Evolutionary conservation across 1,140 invertebrate species (phyloP).

Genomic region (Drosophila baimaii): DNA sequence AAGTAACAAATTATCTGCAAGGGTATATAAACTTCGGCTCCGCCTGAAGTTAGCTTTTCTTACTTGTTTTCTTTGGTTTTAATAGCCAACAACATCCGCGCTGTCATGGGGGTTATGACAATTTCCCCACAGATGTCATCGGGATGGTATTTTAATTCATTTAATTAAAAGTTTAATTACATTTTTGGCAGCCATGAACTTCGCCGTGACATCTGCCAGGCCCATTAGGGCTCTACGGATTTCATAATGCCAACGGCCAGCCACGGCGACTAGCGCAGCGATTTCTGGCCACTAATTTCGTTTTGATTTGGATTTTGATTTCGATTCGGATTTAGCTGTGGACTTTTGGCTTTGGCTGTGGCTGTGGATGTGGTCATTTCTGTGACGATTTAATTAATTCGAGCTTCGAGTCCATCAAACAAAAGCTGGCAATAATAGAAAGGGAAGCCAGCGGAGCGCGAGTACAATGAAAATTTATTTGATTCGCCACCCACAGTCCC

Average conservation of each 20-base stretch:
- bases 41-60: too few species aligned
- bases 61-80: constrained; percentile 15
- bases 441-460: constrained; percentile 44
- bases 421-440: constrained; percentile 53
- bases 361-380: constrained; percentile 15
- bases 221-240: constrained; percentile 62
- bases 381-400: constrained; percentile 76
- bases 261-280: constrained; percentile 13
- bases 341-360: neutral
- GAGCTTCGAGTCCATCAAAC: constrained; percentile 50
- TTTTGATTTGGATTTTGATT: constrained; percentile 33
- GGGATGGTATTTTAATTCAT: constrained; percentile 63
- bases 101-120: constrained; percentile 40
- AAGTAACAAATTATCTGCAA: too few species aligned
- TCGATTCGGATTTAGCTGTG: neutral
- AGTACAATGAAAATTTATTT: constrained; percentile 61
- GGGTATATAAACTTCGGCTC: too few species aligned
- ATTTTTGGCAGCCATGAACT: constrained; percentile 60
- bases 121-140: constrained; percentile 62
- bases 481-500: constrained; percentile 25
- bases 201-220: constrained; percentile 56
- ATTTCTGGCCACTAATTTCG: constrained; percentile 38
- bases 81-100: constrained; percentile 34
- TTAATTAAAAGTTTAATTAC: constrained; percentile 79
- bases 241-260: constrained; percentile 29